Evolutionary conservation across 2,113 vertebrate species (phyloP).

Genomic region (Arenaria interpres): DNA sequence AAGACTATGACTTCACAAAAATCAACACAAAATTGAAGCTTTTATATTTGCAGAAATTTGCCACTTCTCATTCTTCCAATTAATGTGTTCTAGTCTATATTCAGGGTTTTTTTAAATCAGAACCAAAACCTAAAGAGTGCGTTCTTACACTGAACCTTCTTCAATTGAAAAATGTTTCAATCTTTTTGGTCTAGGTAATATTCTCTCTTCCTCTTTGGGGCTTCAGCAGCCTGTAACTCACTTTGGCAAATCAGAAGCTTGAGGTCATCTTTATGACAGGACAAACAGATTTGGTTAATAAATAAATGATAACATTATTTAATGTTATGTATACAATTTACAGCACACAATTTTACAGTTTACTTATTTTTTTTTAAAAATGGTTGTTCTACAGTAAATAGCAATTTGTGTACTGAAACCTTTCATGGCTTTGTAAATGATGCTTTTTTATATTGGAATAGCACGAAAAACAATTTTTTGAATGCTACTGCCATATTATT

Average conservation of each 20-base stretch:
- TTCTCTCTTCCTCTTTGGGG: background rate
- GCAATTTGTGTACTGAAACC: background rate
- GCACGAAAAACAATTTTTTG: background rate
- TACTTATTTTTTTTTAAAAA: background rate
- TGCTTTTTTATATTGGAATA: fast-evolving
- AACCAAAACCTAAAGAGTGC: background rate
- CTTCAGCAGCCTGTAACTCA: background rate
- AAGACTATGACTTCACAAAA: background rate
- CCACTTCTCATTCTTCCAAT: background rate
- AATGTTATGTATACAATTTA: background rate
- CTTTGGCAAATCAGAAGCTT: background rate
- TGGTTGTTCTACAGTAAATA: fast-evolving
- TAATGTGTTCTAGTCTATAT: background rate
- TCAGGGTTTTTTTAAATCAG: background rate
- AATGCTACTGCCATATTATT: background rate
- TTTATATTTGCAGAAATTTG: background rate
- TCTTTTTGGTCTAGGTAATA: background rate
- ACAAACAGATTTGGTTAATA: background rate
- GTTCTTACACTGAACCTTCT: background rate
- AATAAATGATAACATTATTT: background rate
- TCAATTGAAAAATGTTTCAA: background rate
- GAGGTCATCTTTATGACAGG: background rate
- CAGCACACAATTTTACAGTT: background rate
- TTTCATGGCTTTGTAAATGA: background rate
- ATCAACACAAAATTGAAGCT: background rate